Percentiles rank a stretch among this genome's conserved stretches.
Evolutionary conservation across 30 jellyfish, hydroid and myxozoan species (phyloP).

Genomic region (Chrysaora quinquecirrha): DNA sequence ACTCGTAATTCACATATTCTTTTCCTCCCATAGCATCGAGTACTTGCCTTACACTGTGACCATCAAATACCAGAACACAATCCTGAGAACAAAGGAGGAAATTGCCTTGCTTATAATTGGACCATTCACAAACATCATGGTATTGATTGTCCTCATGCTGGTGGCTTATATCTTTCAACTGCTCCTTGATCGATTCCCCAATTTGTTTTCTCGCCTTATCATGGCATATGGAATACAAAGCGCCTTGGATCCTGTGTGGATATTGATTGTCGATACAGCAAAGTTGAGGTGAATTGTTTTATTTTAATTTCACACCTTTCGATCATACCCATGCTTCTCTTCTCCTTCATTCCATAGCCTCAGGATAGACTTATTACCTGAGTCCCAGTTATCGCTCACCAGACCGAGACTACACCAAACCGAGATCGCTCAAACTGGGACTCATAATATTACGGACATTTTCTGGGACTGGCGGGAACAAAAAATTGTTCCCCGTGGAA

Average conservation of each 20-base stretch:
- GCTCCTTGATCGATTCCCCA: conserved; percentile 81
- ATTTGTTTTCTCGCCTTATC: conserved; percentile 72
- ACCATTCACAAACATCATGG: conserved; percentile 81
- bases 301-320: too few species aligned
- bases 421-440: too few species aligned
- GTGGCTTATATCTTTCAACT: conserved; percentile 78
- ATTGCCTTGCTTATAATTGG: conserved; percentile 88
- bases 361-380: too few species aligned
- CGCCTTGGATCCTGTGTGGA: conserved; percentile 90
- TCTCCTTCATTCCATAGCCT: too few species aligned
- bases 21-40: conserved; percentile 81
- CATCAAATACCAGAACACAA: conserved; percentile 80
- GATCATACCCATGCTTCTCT: too few species aligned
- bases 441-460: too few species aligned
- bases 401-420: too few species aligned
- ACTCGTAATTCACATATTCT: too few species aligned
- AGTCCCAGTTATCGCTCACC: too few species aligned
- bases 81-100: conserved; percentile 93
- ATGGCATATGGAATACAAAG: conserved; percentile 95
- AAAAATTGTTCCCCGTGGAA: too few species aligned
- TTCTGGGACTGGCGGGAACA: too few species aligned
- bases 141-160: conserved; percentile 55
- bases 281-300: conserved; percentile 51
- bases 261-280: conserved; percentile 86
- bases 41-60: conserved; percentile 92